These are phyloP conservation scores for human (Homo sapiens) DNA, from an alignment of 2,113 vertebrate genomes.

Conservation along the genomic window GRCh38 chr9:16637001-16637500, in stretches of 20 bases:
- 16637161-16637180: slow-evolving; percentile 17
- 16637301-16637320: neutral
- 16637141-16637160: slow-evolving; percentile 6
- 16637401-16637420: slow-evolving; percentile 60
- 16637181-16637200: slow-evolving; percentile 20
- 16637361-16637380: neutral
- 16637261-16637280: neutral
- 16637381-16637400: slow-evolving; percentile 25
- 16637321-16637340: neutral
- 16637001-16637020: neutral
- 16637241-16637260: neutral
- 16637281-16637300: neutral
- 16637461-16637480: neutral
- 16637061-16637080: neutral
- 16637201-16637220: neutral
- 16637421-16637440: neutral
- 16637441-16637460: slow-evolving; percentile 34
- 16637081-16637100: neutral
- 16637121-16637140: neutral
- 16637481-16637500: neutral
- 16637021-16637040: slow-evolving; percentile 8
- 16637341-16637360: neutral
- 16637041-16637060: neutral
- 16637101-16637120: neutral
- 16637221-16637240: neutral